phyloP scores from a whole-genome alignment of 2,888 invertebrate genomes.

The Rugalucina vietnamica region DNA sequence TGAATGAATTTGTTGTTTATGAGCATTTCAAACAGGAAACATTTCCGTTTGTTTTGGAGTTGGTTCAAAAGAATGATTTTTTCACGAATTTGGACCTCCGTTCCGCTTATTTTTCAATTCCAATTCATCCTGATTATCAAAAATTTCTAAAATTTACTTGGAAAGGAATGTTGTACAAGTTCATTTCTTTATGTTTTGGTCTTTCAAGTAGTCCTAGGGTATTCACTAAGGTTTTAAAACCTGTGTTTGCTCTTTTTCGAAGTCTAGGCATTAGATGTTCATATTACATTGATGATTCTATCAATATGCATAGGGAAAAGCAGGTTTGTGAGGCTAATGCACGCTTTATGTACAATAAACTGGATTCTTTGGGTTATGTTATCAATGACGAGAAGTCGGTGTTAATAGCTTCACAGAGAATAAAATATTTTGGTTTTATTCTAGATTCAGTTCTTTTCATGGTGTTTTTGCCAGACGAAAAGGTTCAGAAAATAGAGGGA shows the following conservation, averaged over 20 bases:
- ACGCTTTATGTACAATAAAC: constrained; percentile 9
- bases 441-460: constrained; percentile 41
- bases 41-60: background rate
- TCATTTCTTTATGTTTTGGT: constrained; percentile 40
- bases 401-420: constrained; percentile 28
- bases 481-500: constrained; percentile 26
- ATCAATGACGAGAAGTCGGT: constrained; percentile 44
- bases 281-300: constrained; percentile 57
- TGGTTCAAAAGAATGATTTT: constrained; percentile 35
- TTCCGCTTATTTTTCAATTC: constrained; percentile 12
- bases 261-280: constrained; percentile 32
- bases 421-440: constrained; percentile 43
- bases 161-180: constrained; percentile 26
- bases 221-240: constrained; percentile 55
- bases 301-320: constrained; percentile 31
- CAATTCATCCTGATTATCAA: constrained; percentile 23
- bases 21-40: constrained; percentile 22
- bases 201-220: constrained; percentile 38
- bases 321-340: constrained; percentile 23
- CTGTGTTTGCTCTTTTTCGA: constrained; percentile 47
- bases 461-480: constrained; percentile 41
- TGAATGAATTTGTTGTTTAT: constrained; percentile 15
- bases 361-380: constrained; percentile 36
- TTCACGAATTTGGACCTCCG: constrained; percentile 31
- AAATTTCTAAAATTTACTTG: constrained; percentile 32